Percentiles rank a stretch among this genome's conserved stretches.
Evolutionary conservation across 1,140 invertebrate species (phyloP).

Genomic region (Drosophila nasuta): DNA sequence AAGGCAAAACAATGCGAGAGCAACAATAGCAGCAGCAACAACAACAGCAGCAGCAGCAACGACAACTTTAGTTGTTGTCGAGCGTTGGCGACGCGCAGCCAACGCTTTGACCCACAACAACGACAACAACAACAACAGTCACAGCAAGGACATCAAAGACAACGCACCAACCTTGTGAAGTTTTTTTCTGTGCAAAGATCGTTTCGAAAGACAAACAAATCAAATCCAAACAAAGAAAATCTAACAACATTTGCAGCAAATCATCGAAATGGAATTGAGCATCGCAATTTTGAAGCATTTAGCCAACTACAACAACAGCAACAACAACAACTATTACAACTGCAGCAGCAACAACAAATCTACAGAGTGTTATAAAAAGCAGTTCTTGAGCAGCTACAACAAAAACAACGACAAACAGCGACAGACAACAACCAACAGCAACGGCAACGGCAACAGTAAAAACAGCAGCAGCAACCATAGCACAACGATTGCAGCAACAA

Average conservation of each 20-base stretch:
- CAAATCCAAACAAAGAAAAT: slow-evolving; percentile 7
- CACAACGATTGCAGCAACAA: slow-evolving; percentile 21
- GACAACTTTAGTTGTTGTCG: slow-evolving; percentile 6
- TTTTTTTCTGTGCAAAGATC: slow-evolving; percentile 20
- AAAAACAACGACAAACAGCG: slow-evolving; percentile 36
- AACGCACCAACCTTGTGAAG: slow-evolving; percentile 18
- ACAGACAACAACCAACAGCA: slow-evolving; percentile 10
- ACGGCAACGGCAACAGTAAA: slow-evolving; percentile 6
- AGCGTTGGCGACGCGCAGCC: slow-evolving; percentile 6
- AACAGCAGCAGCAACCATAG: slow-evolving; percentile 17
- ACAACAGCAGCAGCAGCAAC: slow-evolving; percentile 30
- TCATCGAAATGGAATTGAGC: slow-evolving; percentile 77
- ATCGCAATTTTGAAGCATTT: slow-evolving; percentile 67
- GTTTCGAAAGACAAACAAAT: slow-evolving; percentile 7
- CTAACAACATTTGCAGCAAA: slow-evolving; percentile 51
- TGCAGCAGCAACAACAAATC: slow-evolving; percentile 26
- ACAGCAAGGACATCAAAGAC: slow-evolving; percentile 4
- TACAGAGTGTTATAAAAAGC: slow-evolving; percentile 21
- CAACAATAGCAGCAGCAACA: slow-evolving; percentile 30
- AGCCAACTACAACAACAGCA: slow-evolving; percentile 56
- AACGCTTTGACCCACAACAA: slow-evolving; percentile 22
- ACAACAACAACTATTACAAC: slow-evolving; percentile 35
- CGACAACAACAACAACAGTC: slow-evolving; percentile 17
- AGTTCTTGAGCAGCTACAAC: slow-evolving; percentile 1
- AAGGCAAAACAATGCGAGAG: slow-evolving; percentile 48